These are phyloP conservation scores for Amphipoea oculea DNA, from an alignment of 2,888 invertebrate genomes.

Conservation along the genomic window DNA sequence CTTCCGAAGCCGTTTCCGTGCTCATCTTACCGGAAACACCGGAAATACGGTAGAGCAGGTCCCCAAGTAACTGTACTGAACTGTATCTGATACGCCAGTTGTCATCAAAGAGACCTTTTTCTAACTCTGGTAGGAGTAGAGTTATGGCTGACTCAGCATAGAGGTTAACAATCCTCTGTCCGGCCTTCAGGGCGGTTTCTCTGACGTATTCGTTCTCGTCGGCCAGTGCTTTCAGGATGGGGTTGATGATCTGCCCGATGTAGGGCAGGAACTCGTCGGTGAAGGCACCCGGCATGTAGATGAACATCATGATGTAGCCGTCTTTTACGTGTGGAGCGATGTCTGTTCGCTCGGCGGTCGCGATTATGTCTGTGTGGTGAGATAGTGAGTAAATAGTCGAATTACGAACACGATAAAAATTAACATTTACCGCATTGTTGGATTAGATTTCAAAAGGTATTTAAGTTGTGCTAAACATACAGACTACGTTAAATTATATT, in stretches of 20 bases:
- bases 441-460: not conserved
- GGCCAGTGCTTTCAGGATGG: constrained; percentile 98
- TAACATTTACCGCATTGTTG: not conserved
- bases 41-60: constrained; percentile 98
- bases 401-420: not conserved
- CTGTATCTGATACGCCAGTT: constrained; percentile 99
- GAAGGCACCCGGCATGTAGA: constrained; percentile 99
- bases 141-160: constrained; percentile 99
- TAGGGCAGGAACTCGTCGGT: constrained; percentile 98
- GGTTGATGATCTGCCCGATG: constrained; percentile 98
- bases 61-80: constrained; percentile 98
- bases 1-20: constrained; percentile 99
- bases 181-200: constrained; percentile 98
- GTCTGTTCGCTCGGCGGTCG: constrained; percentile 97
- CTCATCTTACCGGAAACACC: constrained; percentile 99
- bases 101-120: constrained; percentile 98
- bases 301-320: constrained; percentile 99
- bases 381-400: not conserved
- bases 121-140: constrained; percentile 97
- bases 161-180: constrained; percentile 98
- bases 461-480: not conserved
- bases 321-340: constrained; percentile 99
- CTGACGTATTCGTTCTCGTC: constrained; percentile 99
- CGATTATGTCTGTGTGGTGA: constrained; percentile 93
- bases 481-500: not conserved